Base-by-base conservation (phyloP, 2,113 vertebrate genomes). In the Campylomormyrus tamandua region DNA sequence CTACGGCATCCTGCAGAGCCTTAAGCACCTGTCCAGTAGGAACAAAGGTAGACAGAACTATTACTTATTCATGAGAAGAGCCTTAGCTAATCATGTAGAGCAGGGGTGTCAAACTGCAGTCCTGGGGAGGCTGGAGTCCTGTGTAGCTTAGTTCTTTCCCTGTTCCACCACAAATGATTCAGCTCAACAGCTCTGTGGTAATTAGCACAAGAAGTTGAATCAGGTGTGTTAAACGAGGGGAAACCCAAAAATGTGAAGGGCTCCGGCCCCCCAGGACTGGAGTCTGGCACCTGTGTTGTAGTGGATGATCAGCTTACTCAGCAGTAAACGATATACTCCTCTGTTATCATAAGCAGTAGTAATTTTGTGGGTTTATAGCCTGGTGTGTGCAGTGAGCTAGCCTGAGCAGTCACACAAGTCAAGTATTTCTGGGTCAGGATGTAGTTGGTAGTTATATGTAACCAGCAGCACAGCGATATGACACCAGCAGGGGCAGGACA, bases 1-100 rank as follows among this genome's bases (percentile, higher is more conserved):
- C 92, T 92, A 97, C 95, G 0, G 90, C 96, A 80, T 97, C 97
- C 93, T 97, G 97, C 56, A 97, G 94, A 0, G 96, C 97, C 93
- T 95, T 96, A 85, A 97, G 92, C 83, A 97, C 97, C 97, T 98
- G 92, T 0, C 91, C 35, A 49, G 42, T 39, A 27, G 27, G 31
- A 89, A 50, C 46, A 53, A 27, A 4, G 3, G 6, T n/a, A 4
- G 39, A 70, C 24, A 70, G 35, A 87, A 42, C 7, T 9, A 89
- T 13, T 56, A 21, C 35, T 3, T 10, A 89, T 46, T n/a, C 52
- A n/a, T 70, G 42, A 66, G n/a, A 27, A 74, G 70, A 77, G 31
- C 1, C 70, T 35, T 39, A 88, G 87, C 87, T 62, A 35, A 58
- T 19, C 19, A 39, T 11, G 35, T 48, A 21, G 42, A n/a, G 42